Evolutionary conservation across 1,140 invertebrate genomes (phyloP), one percentile per base, ranked within the genome.

Genomic region (Drosophila melanica): DNA sequence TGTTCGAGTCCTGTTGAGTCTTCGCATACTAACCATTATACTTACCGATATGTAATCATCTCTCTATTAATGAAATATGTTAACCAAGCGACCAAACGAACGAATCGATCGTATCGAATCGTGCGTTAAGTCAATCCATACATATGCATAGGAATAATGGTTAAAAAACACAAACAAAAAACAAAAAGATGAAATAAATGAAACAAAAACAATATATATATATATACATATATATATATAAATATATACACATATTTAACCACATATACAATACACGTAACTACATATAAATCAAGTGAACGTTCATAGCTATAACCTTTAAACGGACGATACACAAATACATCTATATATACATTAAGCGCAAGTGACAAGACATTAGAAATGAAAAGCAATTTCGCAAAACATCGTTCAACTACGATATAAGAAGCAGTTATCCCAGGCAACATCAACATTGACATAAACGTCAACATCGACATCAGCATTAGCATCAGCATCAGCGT

Each of bases 331-430:
- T 68, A 68, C 67, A 42, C 66, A 64, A 53, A 41, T 23, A 41
- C 44, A 35, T 35, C 7, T 10, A 35, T 35, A 35, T 33, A 50
- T 33, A 27, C n/a, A 42, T 62, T 75, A 82, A 82, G 75, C 50
- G 67, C 72, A 75, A 58, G 30, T 58, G 58, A 54, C 72, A 70
- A 71, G 57, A 58, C 59, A 71, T 70, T 64, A 41, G 66, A 77
- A 80, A 78, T 70, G 64, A 87, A 62, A 86, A 86, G 82, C 82
- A 87, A 86, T 87, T 82, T 82, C 68, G 67, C 64, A 74, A 70
- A 58, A 63, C 66, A 82, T 65, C 69, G 69, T 67, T 59, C 53
- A 47, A 58, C 54, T 72, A 67, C 63, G 54, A 59, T 63, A 45
- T 69, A 69, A 68, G 70, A 51, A 18, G 27, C 47, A 42, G 18